Percentiles rank a stretch among this genome's conserved stretches.
phyloP scores from a whole-genome alignment of 1,140 invertebrate species.

The Drosophila pruinosa region DNA sequence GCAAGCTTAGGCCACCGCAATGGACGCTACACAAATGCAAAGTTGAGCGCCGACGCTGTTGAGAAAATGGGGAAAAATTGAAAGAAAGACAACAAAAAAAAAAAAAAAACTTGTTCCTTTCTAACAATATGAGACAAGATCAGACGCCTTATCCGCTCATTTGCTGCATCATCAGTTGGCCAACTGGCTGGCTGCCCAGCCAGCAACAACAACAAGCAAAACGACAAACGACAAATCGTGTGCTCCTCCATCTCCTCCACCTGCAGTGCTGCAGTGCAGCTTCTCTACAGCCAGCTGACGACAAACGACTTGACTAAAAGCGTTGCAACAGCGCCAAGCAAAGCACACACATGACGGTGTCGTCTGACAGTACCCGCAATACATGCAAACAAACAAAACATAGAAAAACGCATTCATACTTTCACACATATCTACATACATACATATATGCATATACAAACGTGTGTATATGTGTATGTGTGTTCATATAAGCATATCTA shows the following conservation, averaged over 20 bases:
- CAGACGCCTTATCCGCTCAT: conserved; percentile 39
- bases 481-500: conserved; percentile 5
- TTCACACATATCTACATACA: conserved; percentile 18
- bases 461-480: neutral
- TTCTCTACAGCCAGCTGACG: conserved; percentile 24
- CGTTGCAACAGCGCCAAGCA: conserved; percentile 12
- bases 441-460: neutral
- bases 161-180: conserved; percentile 44
- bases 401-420: conserved; percentile 39
- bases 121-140: conserved; percentile 52
- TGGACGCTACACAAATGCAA: conserved; percentile 9
- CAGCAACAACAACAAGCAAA: neutral
- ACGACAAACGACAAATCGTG: neutral
- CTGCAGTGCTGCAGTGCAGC: conserved; percentile 27
- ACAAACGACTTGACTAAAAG: neutral
- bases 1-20: conserved; percentile 5
- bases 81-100: conserved; percentile 2
- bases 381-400: conserved; percentile 25
- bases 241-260: conserved; percentile 19
- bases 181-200: conserved; percentile 12
- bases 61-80: conserved; percentile 36
- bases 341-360: conserved; percentile 11
- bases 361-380: conserved; percentile 13
- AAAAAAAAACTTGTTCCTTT: conserved; percentile 51
- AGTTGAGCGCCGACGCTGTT: conserved; percentile 23